These are phyloP conservation scores for Drosophila paramelanica DNA, from an alignment of 2,888 invertebrate species.

Conservation along the genomic window DNA sequence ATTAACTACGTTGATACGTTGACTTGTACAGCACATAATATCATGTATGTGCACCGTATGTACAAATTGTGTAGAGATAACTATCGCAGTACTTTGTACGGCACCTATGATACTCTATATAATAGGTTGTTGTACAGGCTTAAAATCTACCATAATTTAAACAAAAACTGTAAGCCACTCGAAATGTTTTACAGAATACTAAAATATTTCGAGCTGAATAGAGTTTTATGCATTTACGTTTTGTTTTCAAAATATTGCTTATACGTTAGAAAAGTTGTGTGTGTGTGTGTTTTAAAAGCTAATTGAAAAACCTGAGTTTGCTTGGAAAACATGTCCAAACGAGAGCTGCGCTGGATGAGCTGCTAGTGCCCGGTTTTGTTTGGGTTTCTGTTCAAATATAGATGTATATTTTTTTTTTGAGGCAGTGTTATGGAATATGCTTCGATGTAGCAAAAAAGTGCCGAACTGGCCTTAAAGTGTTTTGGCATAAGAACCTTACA, in stretches of 20 bases:
- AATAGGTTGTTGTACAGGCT: constrained; percentile 44
- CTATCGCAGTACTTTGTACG: constrained; percentile 78
- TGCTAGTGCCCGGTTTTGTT: constrained; percentile 15
- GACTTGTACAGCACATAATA: constrained; percentile 60
- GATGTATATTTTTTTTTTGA: neutral
- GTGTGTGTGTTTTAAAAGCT: constrained; percentile 43
- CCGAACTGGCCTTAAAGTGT: neutral
- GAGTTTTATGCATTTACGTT: constrained; percentile 42
- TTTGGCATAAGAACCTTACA: neutral
- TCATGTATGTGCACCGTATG: constrained; percentile 39
- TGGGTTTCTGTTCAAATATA: neutral
- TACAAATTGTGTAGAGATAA: constrained; percentile 30
- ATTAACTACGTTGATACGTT: constrained; percentile 62
- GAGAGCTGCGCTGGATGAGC: neutral
- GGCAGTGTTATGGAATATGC: constrained; percentile 9
- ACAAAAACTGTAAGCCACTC: constrained; percentile 59
- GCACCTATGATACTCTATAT: constrained; percentile 62
- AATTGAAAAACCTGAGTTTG: constrained; percentile 72
- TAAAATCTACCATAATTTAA: constrained; percentile 17
- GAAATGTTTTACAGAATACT: constrained; percentile 11
- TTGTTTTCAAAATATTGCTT: constrained; percentile 62
- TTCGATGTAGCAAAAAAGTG: constrained; percentile 30
- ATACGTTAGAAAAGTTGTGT: constrained; percentile 28
- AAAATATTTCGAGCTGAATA: constrained; percentile 47
- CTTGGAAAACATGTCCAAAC: constrained; percentile 44